These are phyloP conservation scores for Cataglyphis hispanica DNA, from an alignment of 1,140 invertebrate genomes.

Conservation along the genomic window DNA sequence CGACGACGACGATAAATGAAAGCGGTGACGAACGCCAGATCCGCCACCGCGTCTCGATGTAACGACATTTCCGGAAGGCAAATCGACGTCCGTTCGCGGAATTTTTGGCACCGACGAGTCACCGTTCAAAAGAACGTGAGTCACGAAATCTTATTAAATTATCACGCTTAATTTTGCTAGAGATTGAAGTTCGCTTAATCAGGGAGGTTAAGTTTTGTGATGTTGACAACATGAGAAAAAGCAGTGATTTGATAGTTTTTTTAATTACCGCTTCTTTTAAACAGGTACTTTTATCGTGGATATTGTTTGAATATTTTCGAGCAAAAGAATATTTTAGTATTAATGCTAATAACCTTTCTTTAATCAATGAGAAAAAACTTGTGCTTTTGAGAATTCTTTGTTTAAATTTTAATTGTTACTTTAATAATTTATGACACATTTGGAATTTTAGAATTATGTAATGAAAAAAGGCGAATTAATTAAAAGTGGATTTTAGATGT, in stretches of 20 bases:
- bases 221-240: slow-evolving; percentile 5
- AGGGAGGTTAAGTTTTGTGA: slow-evolving; percentile 57
- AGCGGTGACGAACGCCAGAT: background rate
- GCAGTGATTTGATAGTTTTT: slow-evolving; percentile 18
- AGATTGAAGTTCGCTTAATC: background rate
- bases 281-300: background rate
- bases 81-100: slow-evolving; percentile 33
- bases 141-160: slow-evolving; percentile 14
- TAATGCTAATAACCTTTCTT: background rate
- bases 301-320: slow-evolving; percentile 13
- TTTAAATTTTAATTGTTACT: background rate
- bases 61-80: slow-evolving; percentile 69
- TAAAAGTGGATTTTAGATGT: background rate
- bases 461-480: background rate
- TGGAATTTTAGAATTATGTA: background rate
- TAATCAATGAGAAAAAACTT: too few species aligned
- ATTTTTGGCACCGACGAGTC: slow-evolving; percentile 55
- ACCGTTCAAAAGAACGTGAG: slow-evolving; percentile 58
- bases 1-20: slow-evolving; percentile 15
- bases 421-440: background rate
- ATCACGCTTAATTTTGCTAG: background rate
- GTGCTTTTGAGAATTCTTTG: too few species aligned
- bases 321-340: background rate
- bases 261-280: background rate
- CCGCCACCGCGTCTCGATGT: slow-evolving; percentile 26